Evolutionary conservation across 2,888 invertebrate species (phyloP), one percentile per base, ranked within the genome.

Genomic region (Netelia melanura): DNA sequence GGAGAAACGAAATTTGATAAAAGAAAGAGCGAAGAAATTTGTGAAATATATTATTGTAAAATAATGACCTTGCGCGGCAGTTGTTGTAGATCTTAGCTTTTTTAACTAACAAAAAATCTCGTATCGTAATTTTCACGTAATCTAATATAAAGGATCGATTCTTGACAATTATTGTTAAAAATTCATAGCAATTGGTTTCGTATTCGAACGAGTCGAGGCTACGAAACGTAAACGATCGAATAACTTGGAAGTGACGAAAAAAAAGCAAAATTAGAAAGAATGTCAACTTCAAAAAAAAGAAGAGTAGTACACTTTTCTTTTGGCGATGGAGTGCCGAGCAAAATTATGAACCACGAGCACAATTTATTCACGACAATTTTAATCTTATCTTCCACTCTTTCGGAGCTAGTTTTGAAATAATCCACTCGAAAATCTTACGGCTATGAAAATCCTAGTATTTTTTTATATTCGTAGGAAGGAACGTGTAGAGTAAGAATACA

Each of bases 61-160:
- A 83, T 71, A 82, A 61, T 61, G 43, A 83, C 77, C 75, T 75
- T 81, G 87, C 80, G 83, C 82, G 86, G 83, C 86, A 62, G 87
- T 89, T 88, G 89, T 89, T 89, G 84, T 88, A 88, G 86, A 79
- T 85, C 54, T 86, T 89, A 87, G 84, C 58, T 83, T 89, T 89
- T 89, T 89, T 89, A 88, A 88, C 86, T 58, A 88, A 54, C 52
- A 56, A 76, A 38, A 43, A 65, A 21, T 87, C 86, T 87, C 87
- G 87, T 88, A 86, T 85, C 77, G 86, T 88, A 83, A 83, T 76
- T 71, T 83, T 74, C 74, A 78, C 78, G 61, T 86, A 86, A 81
- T 83, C 62, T 84, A 21, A 21, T 5, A 21, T 70, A 52, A 84
- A 84, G 44, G 65, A 84, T 83, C 70, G 71, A 84, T 82, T 44